Percentiles rank a stretch among this genome's conserved stretches.
Evolutionary conservation across 2,797 vertebrate species (phyloP).

Genomic region (Clarias pachynema): DNA sequence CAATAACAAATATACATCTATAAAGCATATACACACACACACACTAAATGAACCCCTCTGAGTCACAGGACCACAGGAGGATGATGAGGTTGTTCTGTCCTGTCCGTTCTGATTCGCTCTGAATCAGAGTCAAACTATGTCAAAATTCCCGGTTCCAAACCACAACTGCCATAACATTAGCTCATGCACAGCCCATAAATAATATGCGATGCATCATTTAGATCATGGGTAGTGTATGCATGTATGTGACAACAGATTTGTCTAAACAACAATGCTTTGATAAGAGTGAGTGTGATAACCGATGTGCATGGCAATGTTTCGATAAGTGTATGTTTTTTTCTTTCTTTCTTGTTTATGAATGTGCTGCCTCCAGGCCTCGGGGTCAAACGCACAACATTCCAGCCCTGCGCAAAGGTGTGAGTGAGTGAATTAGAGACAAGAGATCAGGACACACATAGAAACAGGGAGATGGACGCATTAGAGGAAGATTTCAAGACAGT

Average conservation of each 20-base stretch:
- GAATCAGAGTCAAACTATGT: conserved; percentile 21
- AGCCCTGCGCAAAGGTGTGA: conserved; percentile 46
- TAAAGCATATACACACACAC: not conserved
- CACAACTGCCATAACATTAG: conserved; percentile 30
- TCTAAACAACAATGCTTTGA: conserved; percentile 27
- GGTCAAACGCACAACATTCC: conserved; percentile 56
- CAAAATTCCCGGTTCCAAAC: conserved; percentile 26
- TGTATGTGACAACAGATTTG: conserved; percentile 17
- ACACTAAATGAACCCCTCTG: conserved; percentile 2
- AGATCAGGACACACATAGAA: conserved; percentile 18
- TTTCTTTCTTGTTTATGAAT: conserved; percentile 42
- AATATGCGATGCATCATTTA: conserved; percentile 18
- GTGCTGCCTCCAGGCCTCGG: conserved; percentile 36
- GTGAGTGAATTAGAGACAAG: conserved; percentile 38
- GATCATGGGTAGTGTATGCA: conserved; percentile 6
- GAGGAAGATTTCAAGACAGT: not conserved
- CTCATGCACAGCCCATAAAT: conserved; percentile 32
- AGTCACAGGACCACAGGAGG: conserved; percentile 4
- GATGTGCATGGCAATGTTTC: conserved; percentile 23
- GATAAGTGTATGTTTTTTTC: conserved; percentile 31
- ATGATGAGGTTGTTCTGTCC: conserved; percentile 29
- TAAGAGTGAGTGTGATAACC: conserved; percentile 26
- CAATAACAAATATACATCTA: conserved; percentile 19
- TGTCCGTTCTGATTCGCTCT: conserved; percentile 13
- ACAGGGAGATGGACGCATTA: conserved; percentile 2